A percentile compares a stretch with the other conserved stretches of the same genome.
These are phyloP conservation scores for Sciurus niger DNA, from an alignment of 2,113 vertebrate species.

Conservation along the genomic window DNA sequence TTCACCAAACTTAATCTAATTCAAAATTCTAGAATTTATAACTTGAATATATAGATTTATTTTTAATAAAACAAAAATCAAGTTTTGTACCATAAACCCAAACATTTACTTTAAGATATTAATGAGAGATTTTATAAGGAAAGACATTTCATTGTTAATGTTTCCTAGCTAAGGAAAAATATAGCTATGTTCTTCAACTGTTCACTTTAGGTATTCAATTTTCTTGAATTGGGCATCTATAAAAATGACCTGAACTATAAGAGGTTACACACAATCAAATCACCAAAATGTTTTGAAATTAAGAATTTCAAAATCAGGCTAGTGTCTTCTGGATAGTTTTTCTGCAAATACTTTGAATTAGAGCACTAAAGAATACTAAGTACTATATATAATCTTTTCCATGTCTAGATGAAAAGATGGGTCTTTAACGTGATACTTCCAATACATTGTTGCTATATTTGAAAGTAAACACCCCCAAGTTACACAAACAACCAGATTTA, in stretches of 20 bases:
- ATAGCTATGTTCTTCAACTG: slow-evolving; percentile 89
- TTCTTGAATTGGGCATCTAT: slow-evolving; percentile 88
- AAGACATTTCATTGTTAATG: slow-evolving; percentile 92
- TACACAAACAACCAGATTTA: neutral
- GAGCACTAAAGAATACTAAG: neutral
- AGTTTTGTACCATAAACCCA: slow-evolving; percentile 87
- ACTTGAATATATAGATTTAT: slow-evolving; percentile 82
- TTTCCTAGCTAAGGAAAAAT: slow-evolving; percentile 90
- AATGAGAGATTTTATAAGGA: slow-evolving; percentile 91
- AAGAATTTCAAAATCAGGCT: slow-evolving; percentile 90
- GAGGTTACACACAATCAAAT: slow-evolving; percentile 94
- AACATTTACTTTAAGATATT: slow-evolving; percentile 89
- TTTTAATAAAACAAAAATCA: slow-evolving; percentile 91
- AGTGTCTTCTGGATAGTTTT: slow-evolving; percentile 74
- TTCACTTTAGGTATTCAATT: slow-evolving; percentile 93
- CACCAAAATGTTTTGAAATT: slow-evolving; percentile 91
- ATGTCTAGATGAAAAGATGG: slow-evolving; percentile 43
- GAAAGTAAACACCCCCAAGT: slow-evolving; percentile 18
- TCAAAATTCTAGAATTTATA: slow-evolving; percentile 86
- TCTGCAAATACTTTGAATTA: slow-evolving; percentile 56
- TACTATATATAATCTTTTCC: neutral
- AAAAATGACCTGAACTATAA: slow-evolving; percentile 94
- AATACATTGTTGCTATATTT: neutral
- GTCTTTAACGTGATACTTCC: neutral
- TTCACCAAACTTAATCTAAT: slow-evolving; percentile 76